Evolutionary conservation across 2,888 invertebrate species (phyloP), one percentile per base, ranked within the genome.

Genomic region (Dimorphilus gyrociliatus): DNA sequence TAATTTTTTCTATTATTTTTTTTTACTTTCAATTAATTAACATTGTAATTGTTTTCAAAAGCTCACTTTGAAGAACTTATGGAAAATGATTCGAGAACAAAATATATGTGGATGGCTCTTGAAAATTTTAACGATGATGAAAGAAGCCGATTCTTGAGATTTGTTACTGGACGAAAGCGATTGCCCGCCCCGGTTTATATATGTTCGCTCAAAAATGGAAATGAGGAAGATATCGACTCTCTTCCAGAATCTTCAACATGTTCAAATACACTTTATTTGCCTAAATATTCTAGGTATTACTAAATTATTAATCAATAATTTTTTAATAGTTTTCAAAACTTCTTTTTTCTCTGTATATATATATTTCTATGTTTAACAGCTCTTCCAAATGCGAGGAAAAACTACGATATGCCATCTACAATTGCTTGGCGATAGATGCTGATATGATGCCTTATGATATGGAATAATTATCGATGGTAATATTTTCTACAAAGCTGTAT

Each of bases 241-340:
- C 39, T 60, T 25, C 61, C 61, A 3, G 59, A 59, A 33, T 58
- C 59, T 3, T 58, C 59, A 6, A 61, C 61, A n/a, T 61, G 61
- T 47, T 55, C 54, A 19, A 60, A 58, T 35, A 55, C 55, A 34
- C 44, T 61, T n/a, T 60, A 53, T 40, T 40, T 61, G 30, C 60
- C 59, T 12, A 49, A 48, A 23, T 61, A 55, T 36, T 46, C 55
- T 25, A 55, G 52, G 59, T 59, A 45, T n/a, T n/a, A n/a, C n/a
- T n/a, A n/a, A n/a, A n/a, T n/a, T n/a, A n/a, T n/a, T n/a, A n/a
- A n/a, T n/a, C n/a, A n/a, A 21, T n/a, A 21, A n/a, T 21, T 8
- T 21, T 10, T n/a, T 21, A 21, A 21, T 10, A 21, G n/a, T 10
- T 21, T 10, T 21, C 8, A 21, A 21, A 21, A 10, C 8, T 21